phyloP scores from a whole-genome alignment of 2,888 invertebrate species.

The Masnerella sp. region DNA sequence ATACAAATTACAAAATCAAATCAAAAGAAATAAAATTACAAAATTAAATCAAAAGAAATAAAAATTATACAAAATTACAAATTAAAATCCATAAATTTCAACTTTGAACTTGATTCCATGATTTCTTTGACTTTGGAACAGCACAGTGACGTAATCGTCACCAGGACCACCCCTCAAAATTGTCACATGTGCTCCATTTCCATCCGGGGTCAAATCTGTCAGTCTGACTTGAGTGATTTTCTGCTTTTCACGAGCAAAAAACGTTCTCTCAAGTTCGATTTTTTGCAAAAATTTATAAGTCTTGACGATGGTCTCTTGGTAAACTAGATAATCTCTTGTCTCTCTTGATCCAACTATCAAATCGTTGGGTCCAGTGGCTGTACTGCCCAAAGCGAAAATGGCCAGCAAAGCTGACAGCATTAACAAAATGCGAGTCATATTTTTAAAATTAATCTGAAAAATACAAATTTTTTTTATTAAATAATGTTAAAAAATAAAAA shows the following conservation, averaged over 20 bases:
- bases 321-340: constrained; percentile 63
- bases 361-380: constrained; percentile 61
- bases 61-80: background rate
- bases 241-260: constrained; percentile 61
- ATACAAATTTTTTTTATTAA: too few species aligned
- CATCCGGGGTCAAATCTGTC: constrained; percentile 76
- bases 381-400: background rate
- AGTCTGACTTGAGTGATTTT: constrained; percentile 75
- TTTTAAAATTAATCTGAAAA: too few species aligned
- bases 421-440: too few species aligned
- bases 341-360: constrained; percentile 65
- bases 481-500: too few species aligned
- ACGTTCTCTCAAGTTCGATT: constrained; percentile 57
- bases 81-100: constrained; percentile 72
- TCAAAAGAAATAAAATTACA: background rate
- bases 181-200: constrained; percentile 77
- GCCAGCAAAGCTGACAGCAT: too few species aligned
- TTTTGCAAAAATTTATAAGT: constrained; percentile 66
- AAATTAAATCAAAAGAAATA: background rate
- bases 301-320: constrained; percentile 57
- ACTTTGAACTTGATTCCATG: constrained; percentile 77
- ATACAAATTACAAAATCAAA: too few species aligned
- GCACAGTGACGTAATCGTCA: constrained; percentile 70
- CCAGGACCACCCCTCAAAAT: constrained; percentile 77
- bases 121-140: constrained; percentile 77